Conservation (phyloP, 2,888 invertebrate genomes). For the Noctua janthina region DNA sequence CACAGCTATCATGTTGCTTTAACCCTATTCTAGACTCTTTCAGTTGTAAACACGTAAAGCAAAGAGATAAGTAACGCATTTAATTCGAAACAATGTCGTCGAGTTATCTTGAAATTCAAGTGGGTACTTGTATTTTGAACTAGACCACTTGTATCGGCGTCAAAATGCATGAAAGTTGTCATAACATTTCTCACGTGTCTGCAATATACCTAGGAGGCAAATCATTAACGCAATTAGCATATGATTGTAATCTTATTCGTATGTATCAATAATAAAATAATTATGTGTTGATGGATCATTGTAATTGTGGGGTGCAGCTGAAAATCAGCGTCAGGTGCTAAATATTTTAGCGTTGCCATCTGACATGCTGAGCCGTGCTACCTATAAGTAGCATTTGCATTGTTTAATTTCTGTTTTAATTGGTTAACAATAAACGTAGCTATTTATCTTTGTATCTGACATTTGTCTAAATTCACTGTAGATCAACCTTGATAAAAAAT, state of each 20-base stretch:
- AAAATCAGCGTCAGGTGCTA: background rate
- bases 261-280: conserved; percentile 2
- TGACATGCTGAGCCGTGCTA: background rate
- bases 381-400: background rate
- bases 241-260: conserved; percentile 11
- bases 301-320: background rate
- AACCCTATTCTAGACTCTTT: conserved; percentile 12
- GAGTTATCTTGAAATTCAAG: conserved; percentile 13
- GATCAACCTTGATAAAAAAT: background rate
- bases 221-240: conserved; percentile 14
- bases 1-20: conserved; percentile 16
- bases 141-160: background rate
- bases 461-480: background rate
- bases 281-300: conserved; percentile 7
- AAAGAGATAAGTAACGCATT: conserved; percentile 12
- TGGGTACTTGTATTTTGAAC: conserved; percentile 6
- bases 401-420: background rate
- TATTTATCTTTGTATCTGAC: background rate
- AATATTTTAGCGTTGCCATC: background rate
- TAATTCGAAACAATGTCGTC: conserved; percentile 23
- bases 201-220: background rate
- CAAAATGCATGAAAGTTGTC: conserved; percentile 9
- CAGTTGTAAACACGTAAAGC: conserved; percentile 33
- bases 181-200: background rate
- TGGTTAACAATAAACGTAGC: background rate